These are phyloP conservation scores for Petromus typicus DNA, from an alignment of 2,113 vertebrate genomes.

Conservation along the genomic window DNA sequence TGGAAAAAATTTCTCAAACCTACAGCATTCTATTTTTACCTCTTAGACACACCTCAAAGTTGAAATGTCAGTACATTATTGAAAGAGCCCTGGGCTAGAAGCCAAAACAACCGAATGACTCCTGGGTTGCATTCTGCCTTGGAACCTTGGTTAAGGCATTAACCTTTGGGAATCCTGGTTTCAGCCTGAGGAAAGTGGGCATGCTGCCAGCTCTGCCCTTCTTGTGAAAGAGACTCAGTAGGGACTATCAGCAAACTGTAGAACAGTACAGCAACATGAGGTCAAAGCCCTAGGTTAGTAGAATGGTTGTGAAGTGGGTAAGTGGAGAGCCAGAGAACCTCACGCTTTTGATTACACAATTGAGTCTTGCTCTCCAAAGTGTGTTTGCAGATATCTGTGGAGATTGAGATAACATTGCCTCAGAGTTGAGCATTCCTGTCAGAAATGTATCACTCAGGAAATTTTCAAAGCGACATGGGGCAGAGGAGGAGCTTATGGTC, in stretches of 20 bases:
- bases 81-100: constrained; percentile 44
- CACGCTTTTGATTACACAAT: not conserved
- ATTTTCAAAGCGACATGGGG: constrained; percentile 45
- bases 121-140: constrained; percentile 30
- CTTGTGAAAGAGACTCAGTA: not conserved
- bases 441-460: constrained; percentile 44
- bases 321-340: not conserved
- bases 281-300: not conserved
- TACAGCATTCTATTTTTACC: constrained; percentile 62
- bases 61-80: constrained; percentile 66
- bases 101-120: not conserved
- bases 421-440: not conserved
- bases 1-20: constrained; percentile 55
- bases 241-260: not conserved
- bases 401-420: constrained; percentile 9
- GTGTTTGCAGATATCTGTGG: constrained; percentile 6
- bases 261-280: not conserved
- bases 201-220: constrained; percentile 13
- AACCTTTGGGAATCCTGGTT: constrained; percentile 53
- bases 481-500: constrained; percentile 43
- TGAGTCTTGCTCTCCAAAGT: not conserved
- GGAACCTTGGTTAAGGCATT: constrained; percentile 47
- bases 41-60: constrained; percentile 6
- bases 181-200: constrained; percentile 12
- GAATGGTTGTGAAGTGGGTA: not conserved